Evolutionary conservation across 2,113 vertebrate genomes (phyloP).

Genomic region (Neomonachus schauinslandi): DNA sequence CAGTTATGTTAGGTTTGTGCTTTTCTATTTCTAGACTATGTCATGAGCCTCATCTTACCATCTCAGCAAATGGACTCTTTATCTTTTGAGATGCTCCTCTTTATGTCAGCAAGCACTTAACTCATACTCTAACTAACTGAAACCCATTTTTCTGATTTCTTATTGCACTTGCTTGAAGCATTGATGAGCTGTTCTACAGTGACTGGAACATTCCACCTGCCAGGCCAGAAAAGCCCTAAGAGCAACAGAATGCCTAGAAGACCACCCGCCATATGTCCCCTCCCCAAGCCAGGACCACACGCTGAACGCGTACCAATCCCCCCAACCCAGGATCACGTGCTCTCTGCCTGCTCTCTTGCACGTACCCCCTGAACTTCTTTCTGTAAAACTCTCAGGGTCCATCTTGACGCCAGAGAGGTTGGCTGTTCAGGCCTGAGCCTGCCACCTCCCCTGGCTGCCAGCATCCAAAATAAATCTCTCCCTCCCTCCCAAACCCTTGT

Average conservation of each 20-base stretch:
- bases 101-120: not conserved
- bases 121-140: not conserved
- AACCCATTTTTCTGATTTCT: not conserved
- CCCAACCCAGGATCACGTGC: not conserved
- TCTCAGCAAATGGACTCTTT: not conserved
- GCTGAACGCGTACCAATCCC: fast-evolving
- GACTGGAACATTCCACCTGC: not conserved
- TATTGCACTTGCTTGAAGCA: not conserved
- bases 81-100: not conserved
- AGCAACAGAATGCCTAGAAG: not conserved
- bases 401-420: not conserved
- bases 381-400: not conserved
- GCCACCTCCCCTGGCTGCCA: not conserved
- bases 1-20: not conserved
- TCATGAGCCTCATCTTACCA: not conserved
- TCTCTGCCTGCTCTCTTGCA: not conserved
- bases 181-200: not conserved
- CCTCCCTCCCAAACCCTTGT: not conserved
- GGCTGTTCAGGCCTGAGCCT: not conserved
- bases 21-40: not conserved
- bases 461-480: not conserved
- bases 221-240: not conserved
- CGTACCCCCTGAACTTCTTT: not conserved
- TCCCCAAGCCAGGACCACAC: not conserved
- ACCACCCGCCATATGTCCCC: not conserved